These are phyloP conservation scores for Gopherus flavomarginatus DNA, from an alignment of 2,113 vertebrate species.

Conservation along the genomic window DNA sequence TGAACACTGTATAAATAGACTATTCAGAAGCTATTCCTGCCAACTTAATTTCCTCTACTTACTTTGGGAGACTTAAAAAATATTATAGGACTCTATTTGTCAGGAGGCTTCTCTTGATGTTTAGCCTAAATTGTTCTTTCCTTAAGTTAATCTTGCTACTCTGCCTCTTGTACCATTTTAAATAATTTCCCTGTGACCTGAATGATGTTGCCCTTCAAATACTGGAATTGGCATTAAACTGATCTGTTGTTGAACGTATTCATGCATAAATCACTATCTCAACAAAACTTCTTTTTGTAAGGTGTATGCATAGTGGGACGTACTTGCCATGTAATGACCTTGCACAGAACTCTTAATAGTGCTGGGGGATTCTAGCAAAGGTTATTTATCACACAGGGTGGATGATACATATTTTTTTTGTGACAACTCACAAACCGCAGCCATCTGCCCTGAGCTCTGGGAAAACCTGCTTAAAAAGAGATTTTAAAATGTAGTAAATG, in stretches of 20 bases:
- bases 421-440: neutral
- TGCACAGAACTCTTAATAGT: neutral
- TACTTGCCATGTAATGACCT: neutral
- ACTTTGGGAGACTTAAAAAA: neutral
- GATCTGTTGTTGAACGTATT: neutral
- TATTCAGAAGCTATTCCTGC: fast-evolving
- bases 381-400: neutral
- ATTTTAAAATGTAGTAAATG: neutral
- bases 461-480: neutral
- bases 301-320: neutral
- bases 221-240: neutral
- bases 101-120: neutral
- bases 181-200: neutral
- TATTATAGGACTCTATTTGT: neutral
- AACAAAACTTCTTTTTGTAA: neutral
- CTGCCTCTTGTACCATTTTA: neutral
- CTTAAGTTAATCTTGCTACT: neutral
- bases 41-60: neutral
- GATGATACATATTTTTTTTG: neutral
- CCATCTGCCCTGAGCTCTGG: neutral
- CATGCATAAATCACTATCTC: neutral
- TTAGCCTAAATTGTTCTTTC: neutral
- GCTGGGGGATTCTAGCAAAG: neutral
- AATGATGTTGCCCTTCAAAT: neutral
- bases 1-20: neutral